phyloP scores from a whole-genome alignment of 2,888 invertebrate genomes.

The Mechanitis messenoides region DNA sequence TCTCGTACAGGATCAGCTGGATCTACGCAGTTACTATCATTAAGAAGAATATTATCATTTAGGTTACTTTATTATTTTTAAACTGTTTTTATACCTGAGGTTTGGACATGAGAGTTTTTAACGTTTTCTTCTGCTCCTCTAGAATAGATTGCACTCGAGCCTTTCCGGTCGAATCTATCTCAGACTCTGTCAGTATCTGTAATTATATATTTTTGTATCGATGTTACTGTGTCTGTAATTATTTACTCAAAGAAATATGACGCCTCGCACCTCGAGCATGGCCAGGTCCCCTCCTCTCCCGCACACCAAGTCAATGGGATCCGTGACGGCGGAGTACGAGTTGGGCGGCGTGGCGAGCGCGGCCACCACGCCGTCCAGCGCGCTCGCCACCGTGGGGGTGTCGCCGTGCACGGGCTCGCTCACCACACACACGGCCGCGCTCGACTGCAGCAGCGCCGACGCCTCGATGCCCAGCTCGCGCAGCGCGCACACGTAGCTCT shows the following conservation, averaged over 20 bases:
- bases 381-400: conserved; percentile 56
- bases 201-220: conserved; percentile 13
- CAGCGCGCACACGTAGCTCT: conserved; percentile 82
- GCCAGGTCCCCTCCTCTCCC: conserved; percentile 86
- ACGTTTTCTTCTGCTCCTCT: conserved; percentile 84
- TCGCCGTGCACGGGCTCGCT: conserved; percentile 77
- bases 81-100: conserved; percentile 77
- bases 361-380: conserved; percentile 68
- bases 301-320: conserved; percentile 88
- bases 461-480: conserved; percentile 80
- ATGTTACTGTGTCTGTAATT: background rate
- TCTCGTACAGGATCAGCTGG: conserved; percentile 87
- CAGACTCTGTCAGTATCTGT: conserved; percentile 80
- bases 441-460: conserved; percentile 52
- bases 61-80: background rate
- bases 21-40: conserved; percentile 60
- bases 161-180: conserved; percentile 78
- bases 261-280: conserved; percentile 79
- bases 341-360: conserved; percentile 85
- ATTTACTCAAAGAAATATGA: background rate
- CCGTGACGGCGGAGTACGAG: conserved; percentile 86
- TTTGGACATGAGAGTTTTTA: conserved; percentile 84
- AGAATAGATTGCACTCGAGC: conserved; percentile 80
- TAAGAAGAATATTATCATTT: conserved; percentile 24
- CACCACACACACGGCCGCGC: conserved; percentile 59